Conservation (phyloP, 2,797 vertebrate genomes). For the Sebastes diaconus region DNA sequence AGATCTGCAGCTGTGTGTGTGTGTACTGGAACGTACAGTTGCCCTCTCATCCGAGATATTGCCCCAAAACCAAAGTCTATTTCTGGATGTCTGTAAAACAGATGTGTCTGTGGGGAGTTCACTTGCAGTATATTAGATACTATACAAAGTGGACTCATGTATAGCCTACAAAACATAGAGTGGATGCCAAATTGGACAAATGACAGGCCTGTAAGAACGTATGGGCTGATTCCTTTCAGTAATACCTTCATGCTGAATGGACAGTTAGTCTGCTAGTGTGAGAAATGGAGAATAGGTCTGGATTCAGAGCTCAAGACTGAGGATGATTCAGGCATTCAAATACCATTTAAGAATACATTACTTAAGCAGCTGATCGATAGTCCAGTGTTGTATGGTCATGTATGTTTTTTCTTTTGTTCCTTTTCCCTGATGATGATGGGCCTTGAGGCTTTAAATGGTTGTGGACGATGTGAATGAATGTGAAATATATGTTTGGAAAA, state of each 20-base stretch:
- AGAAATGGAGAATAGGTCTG: neutral
- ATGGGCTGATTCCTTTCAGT: neutral
- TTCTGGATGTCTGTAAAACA: slow-evolving; percentile 43
- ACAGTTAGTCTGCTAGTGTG: neutral
- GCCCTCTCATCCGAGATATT: slow-evolving; percentile 50
- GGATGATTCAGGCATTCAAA: neutral
- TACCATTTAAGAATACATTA: too few relatives aligned
- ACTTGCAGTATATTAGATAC: neutral
- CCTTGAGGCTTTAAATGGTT: too few relatives aligned
- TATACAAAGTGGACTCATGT: slow-evolving; percentile 8
- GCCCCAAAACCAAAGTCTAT: slow-evolving; percentile 52
- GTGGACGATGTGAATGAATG: too few relatives aligned
- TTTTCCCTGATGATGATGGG: too few relatives aligned
- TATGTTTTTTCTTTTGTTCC: too few relatives aligned
- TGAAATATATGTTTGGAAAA: too few relatives aligned
- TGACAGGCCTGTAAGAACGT: neutral
- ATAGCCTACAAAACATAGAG: neutral
- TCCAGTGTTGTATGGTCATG: too few relatives aligned
- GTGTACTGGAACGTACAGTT: slow-evolving; percentile 48
- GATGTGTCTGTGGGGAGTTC: slow-evolving; percentile 36
- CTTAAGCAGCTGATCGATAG: too few relatives aligned
- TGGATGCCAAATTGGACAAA: slow-evolving; percentile 15
- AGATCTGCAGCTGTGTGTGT: slow-evolving; percentile 66
- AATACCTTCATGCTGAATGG: neutral
- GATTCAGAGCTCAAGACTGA: neutral